Evolutionary conservation across 2,888 invertebrate genomes (phyloP).

Genomic region (Pandemis heparana): DNA sequence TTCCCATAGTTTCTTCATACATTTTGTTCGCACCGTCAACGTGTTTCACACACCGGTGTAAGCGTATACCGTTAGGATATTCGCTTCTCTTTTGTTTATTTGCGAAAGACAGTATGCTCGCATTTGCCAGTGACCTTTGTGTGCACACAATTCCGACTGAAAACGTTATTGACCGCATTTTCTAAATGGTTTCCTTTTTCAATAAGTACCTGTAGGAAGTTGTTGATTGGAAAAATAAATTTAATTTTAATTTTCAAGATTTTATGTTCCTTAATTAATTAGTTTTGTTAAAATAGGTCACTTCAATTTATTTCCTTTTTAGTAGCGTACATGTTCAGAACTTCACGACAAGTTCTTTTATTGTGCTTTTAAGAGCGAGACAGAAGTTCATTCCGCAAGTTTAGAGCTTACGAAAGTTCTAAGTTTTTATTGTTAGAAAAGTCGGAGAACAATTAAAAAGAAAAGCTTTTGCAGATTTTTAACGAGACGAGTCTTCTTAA

Average conservation of each 20-base stretch:
- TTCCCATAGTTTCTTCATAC: too few relatives aligned
- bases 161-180: neutral
- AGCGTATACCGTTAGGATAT: neutral
- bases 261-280: too few relatives aligned
- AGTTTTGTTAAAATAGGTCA: neutral
- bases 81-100: neutral
- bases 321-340: neutral
- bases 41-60: neutral
- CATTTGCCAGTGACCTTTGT: neutral
- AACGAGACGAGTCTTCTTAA: slow-evolving; percentile 20
- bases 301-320: neutral
- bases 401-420: slow-evolving; percentile 30
- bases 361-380: neutral
- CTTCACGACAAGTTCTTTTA: neutral
- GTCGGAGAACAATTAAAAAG: slow-evolving; percentile 30
- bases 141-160: neutral
- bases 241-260: too few relatives aligned
- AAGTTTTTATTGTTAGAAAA: slow-evolving; percentile 28
- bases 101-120: neutral
- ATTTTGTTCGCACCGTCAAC: too few relatives aligned
- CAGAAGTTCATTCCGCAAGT: slow-evolving; percentile 34
- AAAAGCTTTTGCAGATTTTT: slow-evolving; percentile 24
- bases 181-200: neutral
- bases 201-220: too few relatives aligned
- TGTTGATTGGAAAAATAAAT: too few relatives aligned